These are phyloP conservation scores for Plumapathes pennacea DNA, from an alignment of 92 coral and sea anemone species.

Conservation along the genomic window DNA sequence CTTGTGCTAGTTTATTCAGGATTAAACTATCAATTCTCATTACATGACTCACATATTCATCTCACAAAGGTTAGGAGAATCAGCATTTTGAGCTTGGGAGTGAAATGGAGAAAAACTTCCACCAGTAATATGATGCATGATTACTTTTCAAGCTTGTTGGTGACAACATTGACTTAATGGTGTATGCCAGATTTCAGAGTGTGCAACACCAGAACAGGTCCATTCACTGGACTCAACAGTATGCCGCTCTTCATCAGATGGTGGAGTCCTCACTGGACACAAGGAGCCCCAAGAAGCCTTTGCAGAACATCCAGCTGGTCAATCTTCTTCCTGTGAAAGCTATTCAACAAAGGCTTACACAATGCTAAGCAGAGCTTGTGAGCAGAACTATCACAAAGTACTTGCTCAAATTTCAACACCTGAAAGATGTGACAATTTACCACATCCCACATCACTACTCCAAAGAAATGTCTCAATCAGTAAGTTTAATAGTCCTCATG, in stretches of 20 bases:
- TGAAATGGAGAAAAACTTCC: too few relatives aligned
- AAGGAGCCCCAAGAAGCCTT: constrained; percentile 19
- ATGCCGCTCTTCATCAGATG: constrained; percentile 41
- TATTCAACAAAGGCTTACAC: constrained; percentile 29
- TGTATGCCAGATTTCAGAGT: constrained; percentile 48
- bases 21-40: too few relatives aligned
- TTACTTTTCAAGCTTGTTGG: constrained; percentile 48
- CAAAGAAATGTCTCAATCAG: constrained; percentile 65
- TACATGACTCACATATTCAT: too few relatives aligned
- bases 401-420: constrained; percentile 32
- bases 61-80: too few relatives aligned
- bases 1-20: too few relatives aligned
- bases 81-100: too few relatives aligned
- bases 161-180: constrained; percentile 45
- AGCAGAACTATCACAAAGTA: constrained; percentile 40
- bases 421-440: constrained; percentile 35
- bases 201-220: constrained; percentile 40
- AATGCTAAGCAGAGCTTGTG: constrained; percentile 42
- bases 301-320: constrained; percentile 43
- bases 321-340: constrained; percentile 38
- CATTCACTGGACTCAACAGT: constrained; percentile 80
- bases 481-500: constrained; percentile 12
- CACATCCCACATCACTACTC: constrained; percentile 58
- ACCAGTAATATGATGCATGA: too few relatives aligned
- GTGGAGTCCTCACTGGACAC: constrained; percentile 20